Percentiles rank a stretch among this genome's conserved stretches.
phyloP scores from a whole-genome alignment of 2,113 vertebrate genomes.

The Oreochromis spilurus region DNA sequence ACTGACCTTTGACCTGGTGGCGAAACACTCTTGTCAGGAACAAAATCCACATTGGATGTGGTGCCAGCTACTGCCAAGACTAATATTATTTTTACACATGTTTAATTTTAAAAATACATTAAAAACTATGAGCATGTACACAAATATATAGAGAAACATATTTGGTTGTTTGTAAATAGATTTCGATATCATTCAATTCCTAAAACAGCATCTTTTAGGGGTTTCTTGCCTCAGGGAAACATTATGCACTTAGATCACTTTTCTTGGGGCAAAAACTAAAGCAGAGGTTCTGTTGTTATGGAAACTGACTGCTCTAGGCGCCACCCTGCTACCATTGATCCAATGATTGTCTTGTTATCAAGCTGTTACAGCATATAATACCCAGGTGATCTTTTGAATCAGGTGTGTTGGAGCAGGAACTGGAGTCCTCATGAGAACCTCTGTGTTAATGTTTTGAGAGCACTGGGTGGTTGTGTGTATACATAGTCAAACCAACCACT shows the following conservation, averaged over 20 bases:
- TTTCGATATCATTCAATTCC: not conserved
- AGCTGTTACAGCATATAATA: not conserved
- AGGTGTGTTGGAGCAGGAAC: not conserved
- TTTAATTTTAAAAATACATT: not conserved
- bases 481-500: not conserved
- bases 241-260: fast-evolving
- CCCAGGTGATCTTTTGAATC: not conserved
- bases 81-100: not conserved
- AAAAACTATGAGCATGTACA: not conserved
- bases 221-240: not conserved
- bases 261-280: not conserved
- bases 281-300: not conserved
- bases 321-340: not conserved
- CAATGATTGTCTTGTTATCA: not conserved
- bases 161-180: not conserved
- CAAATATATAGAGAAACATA: not conserved
- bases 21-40: not conserved
- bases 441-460: not conserved
- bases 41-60: not conserved
- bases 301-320: fast-evolving
- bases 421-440: not conserved
- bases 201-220: not conserved
- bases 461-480: not conserved
- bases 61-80: not conserved
- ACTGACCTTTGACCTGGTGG: not conserved